Percentiles rank a stretch among this genome's conserved stretches.
Conservation (phyloP, 2,797 vertebrate genomes). For the Threskiornis aethiopicus region DNA sequence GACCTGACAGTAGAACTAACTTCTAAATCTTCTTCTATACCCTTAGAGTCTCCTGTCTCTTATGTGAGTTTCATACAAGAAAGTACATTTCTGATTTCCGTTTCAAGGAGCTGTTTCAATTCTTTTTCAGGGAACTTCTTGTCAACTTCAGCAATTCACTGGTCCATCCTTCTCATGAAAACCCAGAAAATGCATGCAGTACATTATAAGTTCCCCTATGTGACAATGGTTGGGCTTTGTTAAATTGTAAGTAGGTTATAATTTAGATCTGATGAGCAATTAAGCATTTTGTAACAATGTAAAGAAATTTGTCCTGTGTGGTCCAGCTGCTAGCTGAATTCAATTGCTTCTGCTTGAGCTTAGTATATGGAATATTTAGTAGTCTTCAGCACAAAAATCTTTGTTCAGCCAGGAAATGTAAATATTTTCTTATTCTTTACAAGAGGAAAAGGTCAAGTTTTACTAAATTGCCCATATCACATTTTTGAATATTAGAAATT, state of each 20-base stretch:
- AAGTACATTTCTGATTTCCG: neutral
- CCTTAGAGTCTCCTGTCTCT: conserved; percentile 35
- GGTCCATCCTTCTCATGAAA: neutral
- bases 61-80: conserved; percentile 70
- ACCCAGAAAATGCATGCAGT: neutral
- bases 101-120: neutral
- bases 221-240: neutral
- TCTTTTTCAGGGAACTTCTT: neutral
- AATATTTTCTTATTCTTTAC: conserved; percentile 37
- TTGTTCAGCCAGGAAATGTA: conserved; percentile 7
- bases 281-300: neutral
- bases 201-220: neutral
- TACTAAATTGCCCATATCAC: conserved; percentile 35
- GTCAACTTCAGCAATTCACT: neutral
- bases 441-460: neutral
- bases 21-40: conserved; percentile 68
- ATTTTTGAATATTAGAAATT: conserved; percentile 55
- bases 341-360: neutral
- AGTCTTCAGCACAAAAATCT: neutral
- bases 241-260: neutral
- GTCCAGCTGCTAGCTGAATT: neutral
- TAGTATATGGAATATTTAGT: conserved; percentile 15
- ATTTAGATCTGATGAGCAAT: neutral
- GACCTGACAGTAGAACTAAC: conserved; percentile 70
- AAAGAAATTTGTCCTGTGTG: neutral